Conservation (phyloP, 2,888 invertebrate genomes). For the Tachina lurida region DNA sequence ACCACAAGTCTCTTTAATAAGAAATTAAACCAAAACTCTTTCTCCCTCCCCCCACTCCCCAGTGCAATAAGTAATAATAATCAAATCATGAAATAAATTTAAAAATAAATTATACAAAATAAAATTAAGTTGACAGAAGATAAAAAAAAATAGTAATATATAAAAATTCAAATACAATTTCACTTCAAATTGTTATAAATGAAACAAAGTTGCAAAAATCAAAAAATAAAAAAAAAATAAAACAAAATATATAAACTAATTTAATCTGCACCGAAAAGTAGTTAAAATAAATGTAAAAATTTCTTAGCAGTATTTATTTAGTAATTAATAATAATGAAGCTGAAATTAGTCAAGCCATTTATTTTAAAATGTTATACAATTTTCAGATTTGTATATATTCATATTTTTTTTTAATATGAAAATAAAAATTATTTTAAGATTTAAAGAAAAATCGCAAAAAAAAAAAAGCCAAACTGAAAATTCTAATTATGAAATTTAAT, state of each 20-base stretch:
- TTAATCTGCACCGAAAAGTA: constrained; percentile 48
- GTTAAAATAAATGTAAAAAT: constrained; percentile 44
- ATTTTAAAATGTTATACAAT: constrained; percentile 8
- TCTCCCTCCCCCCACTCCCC: neutral
- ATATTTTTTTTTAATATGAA: neutral
- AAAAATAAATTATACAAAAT: neutral
- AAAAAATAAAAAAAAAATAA: neutral
- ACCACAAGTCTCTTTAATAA: constrained; percentile 36
- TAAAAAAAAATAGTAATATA: constrained; percentile 29
- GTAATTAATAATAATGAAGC: constrained; percentile 12
- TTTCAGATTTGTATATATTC: constrained; percentile 39
- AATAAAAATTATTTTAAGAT: constrained; percentile 53
- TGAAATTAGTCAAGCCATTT: constrained; percentile 53
- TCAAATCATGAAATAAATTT: constrained; percentile 28
- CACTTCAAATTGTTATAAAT: constrained; percentile 12
- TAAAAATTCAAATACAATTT: constrained; percentile 41
- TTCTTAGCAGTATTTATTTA: constrained; percentile 56
- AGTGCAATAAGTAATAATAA: constrained; percentile 58
- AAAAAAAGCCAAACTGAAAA: constrained; percentile 30
- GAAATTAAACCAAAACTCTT: constrained; percentile 57
- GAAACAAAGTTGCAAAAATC: constrained; percentile 17
- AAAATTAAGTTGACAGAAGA: constrained; percentile 29
- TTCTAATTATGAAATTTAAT: constrained; percentile 1
- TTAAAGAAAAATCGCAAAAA: constrained; percentile 27
- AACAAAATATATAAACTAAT: constrained; percentile 18